Evolutionary conservation across 2,113 vertebrate species (phyloP), one percentile per base, ranked within the genome.

Genomic region (Danionella cerebrum): DNA sequence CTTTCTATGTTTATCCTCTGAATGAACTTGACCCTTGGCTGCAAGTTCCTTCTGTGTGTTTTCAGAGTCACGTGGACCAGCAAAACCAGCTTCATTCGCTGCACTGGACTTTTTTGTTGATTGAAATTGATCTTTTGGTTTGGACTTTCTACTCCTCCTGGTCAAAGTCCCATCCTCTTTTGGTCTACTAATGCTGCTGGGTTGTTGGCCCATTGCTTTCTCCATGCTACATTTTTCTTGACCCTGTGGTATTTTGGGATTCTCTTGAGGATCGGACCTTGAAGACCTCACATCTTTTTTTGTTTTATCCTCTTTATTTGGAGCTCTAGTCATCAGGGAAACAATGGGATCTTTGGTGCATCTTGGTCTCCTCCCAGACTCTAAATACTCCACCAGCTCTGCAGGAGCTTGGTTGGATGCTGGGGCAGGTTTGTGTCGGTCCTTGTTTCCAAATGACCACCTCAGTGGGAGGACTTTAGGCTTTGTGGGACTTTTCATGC

Each of bases 401-500:
- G 78, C 76, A 0, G 84, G 83, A 0, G 73, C 71, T 0, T 70
- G 73, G 35, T 60, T 87, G 82, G 13, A 79, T 85, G 68, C 38
- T 9, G 83, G 80, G 0, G 53, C 38, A 0, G 82, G 76, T 19
- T 82, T 82, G 2, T 72, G 74, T 18, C 85, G 86, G 18, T 88
- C 88, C 63, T 81, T 90, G 63, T 80, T 76, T 1, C 89, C 83
- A 1, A 93, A 84, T 21, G 92, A 93, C 91, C 90, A 91, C 3
- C 89, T 87, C 0, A 90, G 57, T 9, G 91, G 89, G 69, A 87
- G 31, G 2, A 89, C 82, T 75, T 77, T 88, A 50, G 81, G 50
- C 52, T 84, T 85, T 14, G 84, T 77, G 0, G 90, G 81, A 5
- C 70, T 75, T 79, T 86, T 90, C 87, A 93, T 81, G 69, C 93